phyloP scores from a whole-genome alignment of 2,888 invertebrate genomes.

The Noctua janthina region DNA sequence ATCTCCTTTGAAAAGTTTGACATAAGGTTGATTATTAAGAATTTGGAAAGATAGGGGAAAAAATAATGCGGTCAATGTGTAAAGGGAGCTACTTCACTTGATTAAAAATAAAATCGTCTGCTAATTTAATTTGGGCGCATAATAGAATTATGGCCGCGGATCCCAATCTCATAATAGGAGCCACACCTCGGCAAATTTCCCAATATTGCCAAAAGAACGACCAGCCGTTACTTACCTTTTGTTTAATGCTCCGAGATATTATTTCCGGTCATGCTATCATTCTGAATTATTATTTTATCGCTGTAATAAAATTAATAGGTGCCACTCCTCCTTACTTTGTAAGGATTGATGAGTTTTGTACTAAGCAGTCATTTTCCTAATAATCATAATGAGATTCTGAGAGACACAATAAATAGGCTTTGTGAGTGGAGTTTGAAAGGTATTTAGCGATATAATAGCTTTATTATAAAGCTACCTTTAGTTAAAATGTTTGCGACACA shows the following conservation, averaged over 20 bases:
- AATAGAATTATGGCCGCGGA: slow-evolving; percentile 79
- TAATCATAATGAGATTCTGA: slow-evolving; percentile 56
- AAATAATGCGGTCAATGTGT: slow-evolving; percentile 44
- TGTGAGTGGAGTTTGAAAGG: slow-evolving; percentile 25
- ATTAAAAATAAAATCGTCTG: slow-evolving; percentile 81
- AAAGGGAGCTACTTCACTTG: slow-evolving; percentile 72
- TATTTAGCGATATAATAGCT: slow-evolving; percentile 30
- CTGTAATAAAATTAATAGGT: slow-evolving; percentile 80
- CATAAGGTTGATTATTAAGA: slow-evolving; percentile 20
- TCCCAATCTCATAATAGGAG: slow-evolving; percentile 74
- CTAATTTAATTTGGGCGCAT: slow-evolving; percentile 79
- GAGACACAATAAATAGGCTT: slow-evolving; percentile 49
- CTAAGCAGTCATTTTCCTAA: slow-evolving; percentile 56
- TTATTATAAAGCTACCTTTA: slow-evolving; percentile 6
- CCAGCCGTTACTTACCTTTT: slow-evolving; percentile 84
- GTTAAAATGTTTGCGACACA: background rate
- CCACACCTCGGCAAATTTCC: slow-evolving; percentile 85
- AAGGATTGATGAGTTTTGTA: slow-evolving; percentile 64
- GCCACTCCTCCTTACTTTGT: slow-evolving; percentile 61
- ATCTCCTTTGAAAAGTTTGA: slow-evolving; percentile 8
- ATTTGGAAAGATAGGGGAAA: background rate
- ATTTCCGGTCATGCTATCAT: slow-evolving; percentile 87
- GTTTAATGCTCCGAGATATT: slow-evolving; percentile 84
- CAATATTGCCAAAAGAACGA: slow-evolving; percentile 84
- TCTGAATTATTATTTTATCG: slow-evolving; percentile 86